phyloP scores from a whole-genome alignment of 2,113 vertebrate species.

The Fukomys damarensis region DNA sequence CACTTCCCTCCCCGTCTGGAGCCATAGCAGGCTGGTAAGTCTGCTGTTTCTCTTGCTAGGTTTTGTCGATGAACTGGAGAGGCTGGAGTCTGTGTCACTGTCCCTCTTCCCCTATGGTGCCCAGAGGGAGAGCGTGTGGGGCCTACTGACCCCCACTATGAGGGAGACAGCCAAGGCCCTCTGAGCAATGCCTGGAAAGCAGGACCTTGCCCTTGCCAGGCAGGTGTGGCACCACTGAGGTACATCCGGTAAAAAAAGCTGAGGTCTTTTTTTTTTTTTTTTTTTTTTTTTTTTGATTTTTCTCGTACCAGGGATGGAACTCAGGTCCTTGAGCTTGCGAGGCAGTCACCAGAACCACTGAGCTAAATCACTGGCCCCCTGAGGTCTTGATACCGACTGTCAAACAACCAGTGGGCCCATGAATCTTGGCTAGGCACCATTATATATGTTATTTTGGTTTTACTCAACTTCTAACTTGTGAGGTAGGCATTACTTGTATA shows the following conservation, averaged over 20 bases:
- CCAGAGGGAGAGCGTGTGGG: background rate
- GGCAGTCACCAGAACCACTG: background rate
- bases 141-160: background rate
- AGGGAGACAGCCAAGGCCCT: background rate
- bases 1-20: conserved; percentile 7
- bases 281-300: too few species aligned
- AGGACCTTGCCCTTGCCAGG: background rate
- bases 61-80: background rate
- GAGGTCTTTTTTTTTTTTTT: too few species aligned
- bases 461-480: background rate
- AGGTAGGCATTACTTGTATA: background rate
- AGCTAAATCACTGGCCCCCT: background rate
- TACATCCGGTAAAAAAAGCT: too few species aligned
- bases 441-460: background rate
- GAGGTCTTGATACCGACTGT: background rate
- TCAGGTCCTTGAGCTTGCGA: background rate
- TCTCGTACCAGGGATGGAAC: too few species aligned
- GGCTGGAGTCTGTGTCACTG: background rate
- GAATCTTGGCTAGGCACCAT: background rate
- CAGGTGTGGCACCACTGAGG: too few species aligned
- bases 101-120: background rate
- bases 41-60: background rate
- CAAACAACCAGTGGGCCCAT: background rate
- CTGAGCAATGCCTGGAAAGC: background rate
- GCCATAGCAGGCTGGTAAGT: background rate